Conservation (phyloP, 2,113 vertebrate species). For the Dicentrarchus labrax region DNA sequence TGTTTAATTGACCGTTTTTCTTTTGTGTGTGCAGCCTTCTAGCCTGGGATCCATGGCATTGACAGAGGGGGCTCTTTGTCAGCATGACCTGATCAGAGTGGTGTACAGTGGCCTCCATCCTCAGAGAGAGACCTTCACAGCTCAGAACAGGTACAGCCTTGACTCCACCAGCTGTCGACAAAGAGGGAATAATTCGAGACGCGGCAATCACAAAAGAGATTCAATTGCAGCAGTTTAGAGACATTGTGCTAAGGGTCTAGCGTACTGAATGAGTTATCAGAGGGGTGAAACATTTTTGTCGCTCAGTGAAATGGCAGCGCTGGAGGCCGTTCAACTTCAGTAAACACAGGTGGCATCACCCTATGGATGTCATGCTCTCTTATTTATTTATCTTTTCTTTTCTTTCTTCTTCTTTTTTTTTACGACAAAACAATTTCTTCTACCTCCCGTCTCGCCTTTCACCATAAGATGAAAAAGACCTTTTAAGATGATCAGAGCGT, state of each 20-base stretch:
- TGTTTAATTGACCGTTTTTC: slow-evolving; percentile 7
- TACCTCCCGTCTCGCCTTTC: slow-evolving; percentile 1
- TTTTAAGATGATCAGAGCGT: slow-evolving; percentile 49
- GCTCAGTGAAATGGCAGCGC: not conserved
- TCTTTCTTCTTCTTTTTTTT: too few species aligned
- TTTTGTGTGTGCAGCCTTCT: slow-evolving; percentile 86
- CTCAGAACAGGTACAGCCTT: slow-evolving; percentile 92
- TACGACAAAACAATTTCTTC: not conserved
- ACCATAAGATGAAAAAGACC: slow-evolving; percentile 19
- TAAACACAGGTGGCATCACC: not conserved
- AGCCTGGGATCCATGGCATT: slow-evolving; percentile 97
- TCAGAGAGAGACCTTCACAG: slow-evolving; percentile 98
- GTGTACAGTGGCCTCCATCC: slow-evolving; percentile 98
- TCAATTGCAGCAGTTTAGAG: slow-evolving; percentile 14
- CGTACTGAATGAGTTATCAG: not conserved
- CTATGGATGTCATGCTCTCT: not conserved
- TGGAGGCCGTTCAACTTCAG: not conserved
- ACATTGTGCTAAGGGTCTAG: not conserved
- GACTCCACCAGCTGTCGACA: not conserved
- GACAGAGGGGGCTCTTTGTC: slow-evolving; percentile 96
- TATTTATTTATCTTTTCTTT: not conserved
- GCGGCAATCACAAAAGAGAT: slow-evolving; percentile 5
- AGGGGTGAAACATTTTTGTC: not conserved
- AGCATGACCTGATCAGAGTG: slow-evolving; percentile 96
- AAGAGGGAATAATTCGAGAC: not conserved